Conservation (phyloP, 2,797 vertebrate species). For the Neosilurus hyrtlii region DNA sequence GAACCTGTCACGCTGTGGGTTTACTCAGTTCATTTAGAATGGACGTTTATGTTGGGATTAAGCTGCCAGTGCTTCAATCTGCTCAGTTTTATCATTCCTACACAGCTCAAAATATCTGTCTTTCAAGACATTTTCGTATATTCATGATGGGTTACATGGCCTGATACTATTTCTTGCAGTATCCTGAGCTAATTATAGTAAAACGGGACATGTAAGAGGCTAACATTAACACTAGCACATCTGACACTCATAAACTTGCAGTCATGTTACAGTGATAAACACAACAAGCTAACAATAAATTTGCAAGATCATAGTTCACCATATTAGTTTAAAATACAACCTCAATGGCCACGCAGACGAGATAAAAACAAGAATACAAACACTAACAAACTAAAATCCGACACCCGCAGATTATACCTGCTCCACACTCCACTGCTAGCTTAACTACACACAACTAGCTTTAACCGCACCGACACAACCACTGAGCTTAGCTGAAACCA, state of each 20-base stretch:
- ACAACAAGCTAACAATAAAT: too few species aligned
- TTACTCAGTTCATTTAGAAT: too few species aligned
- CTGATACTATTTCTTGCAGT: background rate
- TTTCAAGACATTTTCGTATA: background rate
- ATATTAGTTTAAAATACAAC: background rate
- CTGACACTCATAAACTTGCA: background rate
- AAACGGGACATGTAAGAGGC: background rate
- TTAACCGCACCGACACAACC: background rate
- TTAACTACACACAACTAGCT: background rate
- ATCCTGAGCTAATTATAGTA: background rate
- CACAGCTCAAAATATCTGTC: too few species aligned
- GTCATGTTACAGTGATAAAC: background rate
- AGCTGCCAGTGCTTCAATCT: too few species aligned
- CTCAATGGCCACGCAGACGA: background rate
- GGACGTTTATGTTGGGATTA: too few species aligned
- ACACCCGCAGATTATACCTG: background rate
- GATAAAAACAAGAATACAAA: background rate
- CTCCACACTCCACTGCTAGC: background rate
- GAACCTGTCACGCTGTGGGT: too few species aligned
- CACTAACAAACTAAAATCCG: background rate
- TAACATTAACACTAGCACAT: background rate
- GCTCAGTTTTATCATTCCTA: too few species aligned
- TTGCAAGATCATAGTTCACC: too few species aligned
- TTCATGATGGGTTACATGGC: background rate
- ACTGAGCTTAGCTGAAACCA: background rate